phyloP scores from a whole-genome alignment of 2,888 invertebrate species.

The Neoaliturus tenellus region DNA sequence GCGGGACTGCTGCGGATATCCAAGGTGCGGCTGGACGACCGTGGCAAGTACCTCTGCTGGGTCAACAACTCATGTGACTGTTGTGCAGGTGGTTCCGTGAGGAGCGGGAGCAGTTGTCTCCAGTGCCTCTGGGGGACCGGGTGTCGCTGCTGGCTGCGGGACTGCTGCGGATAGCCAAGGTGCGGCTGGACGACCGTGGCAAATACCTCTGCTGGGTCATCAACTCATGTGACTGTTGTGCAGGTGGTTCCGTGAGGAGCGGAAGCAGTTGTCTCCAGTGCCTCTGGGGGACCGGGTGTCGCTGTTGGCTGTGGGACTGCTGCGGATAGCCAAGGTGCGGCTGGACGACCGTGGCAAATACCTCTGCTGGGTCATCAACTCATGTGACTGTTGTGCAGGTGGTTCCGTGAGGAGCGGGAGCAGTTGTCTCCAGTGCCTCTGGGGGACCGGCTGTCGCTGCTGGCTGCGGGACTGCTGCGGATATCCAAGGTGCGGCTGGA shows the following conservation, averaged over 20 bases:
- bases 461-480: too few relatives aligned
- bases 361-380: slow-evolving; percentile 94
- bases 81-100: slow-evolving; percentile 86
- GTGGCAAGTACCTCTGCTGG: slow-evolving; percentile 92
- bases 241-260: slow-evolving; percentile 87
- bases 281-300: slow-evolving; percentile 79
- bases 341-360: slow-evolving; percentile 91
- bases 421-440: slow-evolving; percentile 81
- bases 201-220: slow-evolving; percentile 94
- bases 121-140: slow-evolving; percentile 82
- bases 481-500: too few relatives aligned
- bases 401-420: slow-evolving; percentile 86
- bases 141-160: too few relatives aligned
- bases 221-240: slow-evolving; percentile 88
- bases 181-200: too few relatives aligned
- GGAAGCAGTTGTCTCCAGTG: slow-evolving; percentile 81
- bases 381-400: slow-evolving; percentile 77
- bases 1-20: slow-evolving; percentile 81
- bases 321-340: slow-evolving; percentile 80
- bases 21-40: slow-evolving; percentile 84
- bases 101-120: slow-evolving; percentile 81
- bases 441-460: slow-evolving; percentile 71
- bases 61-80: slow-evolving; percentile 94
- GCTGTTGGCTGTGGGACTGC: slow-evolving; percentile 79
- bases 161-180: too few relatives aligned